Evolutionary conservation across 2,888 invertebrate genomes (phyloP).

Genomic region (Shargacucullia verbasci): DNA sequence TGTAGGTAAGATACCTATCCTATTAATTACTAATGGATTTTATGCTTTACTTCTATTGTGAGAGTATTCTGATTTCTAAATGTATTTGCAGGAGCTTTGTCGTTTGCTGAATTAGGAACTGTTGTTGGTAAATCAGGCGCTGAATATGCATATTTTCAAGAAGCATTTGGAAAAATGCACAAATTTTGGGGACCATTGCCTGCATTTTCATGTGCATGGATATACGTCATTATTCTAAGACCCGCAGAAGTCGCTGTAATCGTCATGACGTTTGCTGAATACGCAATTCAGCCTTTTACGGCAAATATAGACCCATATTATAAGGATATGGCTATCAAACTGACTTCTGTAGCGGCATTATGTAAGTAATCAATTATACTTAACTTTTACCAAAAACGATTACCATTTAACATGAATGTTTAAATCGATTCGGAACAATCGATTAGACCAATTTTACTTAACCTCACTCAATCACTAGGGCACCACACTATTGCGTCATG

Average conservation of each 20-base stretch:
- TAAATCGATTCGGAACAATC: conserved; percentile 18
- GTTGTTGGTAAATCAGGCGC: conserved; percentile 94
- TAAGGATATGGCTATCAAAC: conserved; percentile 88
- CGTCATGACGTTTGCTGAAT: conserved; percentile 93
- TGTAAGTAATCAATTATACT: conserved; percentile 80
- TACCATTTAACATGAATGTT: neutral
- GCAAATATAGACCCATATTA: conserved; percentile 78
- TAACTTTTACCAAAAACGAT: neutral
- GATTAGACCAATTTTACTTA: neutral
- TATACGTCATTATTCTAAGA: conserved; percentile 92
- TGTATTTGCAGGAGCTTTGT: conserved; percentile 90
- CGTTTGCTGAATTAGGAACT: conserved; percentile 94
- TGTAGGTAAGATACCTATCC: conserved; percentile 78
- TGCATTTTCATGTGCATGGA: conserved; percentile 93
- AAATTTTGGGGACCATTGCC: conserved; percentile 92
- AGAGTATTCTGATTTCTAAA: neutral
- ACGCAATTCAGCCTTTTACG: conserved; percentile 91
- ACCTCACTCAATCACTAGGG: neutral
- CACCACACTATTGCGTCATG: conserved; percentile 22
- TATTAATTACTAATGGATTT: conserved; percentile 6
- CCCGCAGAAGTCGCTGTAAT: conserved; percentile 94
- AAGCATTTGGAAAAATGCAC: conserved; percentile 91
- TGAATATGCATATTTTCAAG: conserved; percentile 94
- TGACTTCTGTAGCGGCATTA: conserved; percentile 90
- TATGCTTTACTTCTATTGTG: neutral